Evolutionary conservation across 2,888 invertebrate species (phyloP).

Genomic region (Netelia virgata): DNA sequence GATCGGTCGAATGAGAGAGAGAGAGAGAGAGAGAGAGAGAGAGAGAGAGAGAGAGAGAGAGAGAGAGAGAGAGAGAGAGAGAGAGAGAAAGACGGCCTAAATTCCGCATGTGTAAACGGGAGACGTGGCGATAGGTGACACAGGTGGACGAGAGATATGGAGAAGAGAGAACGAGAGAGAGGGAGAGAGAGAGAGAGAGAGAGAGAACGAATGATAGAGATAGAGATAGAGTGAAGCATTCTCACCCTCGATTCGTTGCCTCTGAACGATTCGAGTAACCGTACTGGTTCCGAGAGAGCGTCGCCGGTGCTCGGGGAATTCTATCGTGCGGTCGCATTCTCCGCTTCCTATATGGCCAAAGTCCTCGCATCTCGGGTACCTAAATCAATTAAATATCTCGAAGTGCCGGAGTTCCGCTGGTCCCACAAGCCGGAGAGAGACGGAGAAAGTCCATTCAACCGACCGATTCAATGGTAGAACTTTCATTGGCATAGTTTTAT

Average conservation of each 20-base stretch:
- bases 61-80: conserved; percentile 1
- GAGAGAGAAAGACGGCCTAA: conserved; percentile 46
- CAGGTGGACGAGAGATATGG: conserved; percentile 46
- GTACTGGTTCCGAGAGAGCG: conserved; percentile 68
- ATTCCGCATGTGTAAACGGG: conserved; percentile 63
- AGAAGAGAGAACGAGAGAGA: conserved; percentile 1
- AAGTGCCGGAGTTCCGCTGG: conserved; percentile 65
- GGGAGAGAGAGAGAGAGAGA: background rate
- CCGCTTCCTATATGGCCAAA: conserved; percentile 73
- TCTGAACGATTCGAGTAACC: conserved; percentile 75
- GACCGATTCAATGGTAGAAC: conserved; percentile 33
- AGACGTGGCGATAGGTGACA: conserved; percentile 54
- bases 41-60: no score
- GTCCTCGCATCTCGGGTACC: conserved; percentile 73
- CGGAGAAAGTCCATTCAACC: conserved; percentile 33
- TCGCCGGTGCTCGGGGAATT: conserved; percentile 75
- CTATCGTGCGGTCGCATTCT: conserved; percentile 78
- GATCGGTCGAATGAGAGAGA: conserved; percentile 54
- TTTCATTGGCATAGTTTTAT: conserved; percentile 71
- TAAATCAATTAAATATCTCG: conserved; percentile 81
- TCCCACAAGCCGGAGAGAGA: conserved; percentile 12
- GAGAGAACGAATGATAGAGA: conserved; percentile 12
- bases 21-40: no score
- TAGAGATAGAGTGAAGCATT: conserved; percentile 11
- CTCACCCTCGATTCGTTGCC: conserved; percentile 67